phyloP scores from a whole-genome alignment of 2,113 vertebrate genomes.

The Myiagra hebetior region DNA sequence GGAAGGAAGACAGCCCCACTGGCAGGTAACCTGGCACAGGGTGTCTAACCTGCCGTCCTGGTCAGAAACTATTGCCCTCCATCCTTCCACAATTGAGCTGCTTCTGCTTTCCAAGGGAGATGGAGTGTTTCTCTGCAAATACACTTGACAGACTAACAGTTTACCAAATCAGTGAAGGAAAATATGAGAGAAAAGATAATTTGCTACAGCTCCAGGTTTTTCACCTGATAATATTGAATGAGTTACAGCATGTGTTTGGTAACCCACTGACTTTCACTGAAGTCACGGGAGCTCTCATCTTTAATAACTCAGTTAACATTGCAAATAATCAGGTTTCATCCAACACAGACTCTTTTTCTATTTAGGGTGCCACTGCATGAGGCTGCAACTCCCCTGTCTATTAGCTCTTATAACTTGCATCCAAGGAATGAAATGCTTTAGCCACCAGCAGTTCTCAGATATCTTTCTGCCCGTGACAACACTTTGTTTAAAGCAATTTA shows the following conservation, averaged over 20 bases:
- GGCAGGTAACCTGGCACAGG: background rate
- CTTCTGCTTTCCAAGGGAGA: background rate
- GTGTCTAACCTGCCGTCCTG: background rate
- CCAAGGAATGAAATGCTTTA: background rate
- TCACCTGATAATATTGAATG: background rate
- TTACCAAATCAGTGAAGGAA: background rate
- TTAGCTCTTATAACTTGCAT: background rate
- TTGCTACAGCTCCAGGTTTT: background rate
- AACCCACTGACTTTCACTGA: background rate
- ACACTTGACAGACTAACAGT: background rate
- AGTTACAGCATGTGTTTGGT: background rate
- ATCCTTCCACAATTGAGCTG: background rate
- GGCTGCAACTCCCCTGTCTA: background rate
- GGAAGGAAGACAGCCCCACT: background rate
- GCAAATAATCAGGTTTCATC: background rate
- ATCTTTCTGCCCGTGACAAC: background rate
- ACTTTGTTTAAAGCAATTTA: slow-evolving; percentile 6
- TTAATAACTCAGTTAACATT: background rate
- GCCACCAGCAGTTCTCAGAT: background rate
- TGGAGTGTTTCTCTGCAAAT: background rate
- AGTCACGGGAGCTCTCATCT: background rate
- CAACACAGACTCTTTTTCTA: background rate
- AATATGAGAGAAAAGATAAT: background rate
- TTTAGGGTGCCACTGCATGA: background rate
- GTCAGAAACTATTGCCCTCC: background rate